These are phyloP conservation scores for Nylanderia fulva DNA, from an alignment of 1,140 invertebrate genomes.

Conservation along the genomic window DNA sequence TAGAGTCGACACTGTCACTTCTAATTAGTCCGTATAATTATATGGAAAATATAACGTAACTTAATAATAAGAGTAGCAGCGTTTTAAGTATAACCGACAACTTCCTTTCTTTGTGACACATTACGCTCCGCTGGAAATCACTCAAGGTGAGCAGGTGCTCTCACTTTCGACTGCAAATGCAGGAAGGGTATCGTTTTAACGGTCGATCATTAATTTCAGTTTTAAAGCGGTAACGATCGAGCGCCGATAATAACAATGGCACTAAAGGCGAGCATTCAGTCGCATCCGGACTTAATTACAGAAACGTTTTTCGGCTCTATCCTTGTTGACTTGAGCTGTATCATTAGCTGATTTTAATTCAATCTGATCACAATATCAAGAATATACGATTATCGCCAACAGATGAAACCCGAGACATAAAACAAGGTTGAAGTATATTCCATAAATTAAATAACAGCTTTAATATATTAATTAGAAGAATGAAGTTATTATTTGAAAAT, in stretches of 20 bases:
- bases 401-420: not conserved
- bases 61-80: not conserved
- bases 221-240: slow-evolving; percentile 58
- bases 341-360: slow-evolving; percentile 53
- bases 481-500: not conserved
- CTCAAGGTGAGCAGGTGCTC: slow-evolving; percentile 59
- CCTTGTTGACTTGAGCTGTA: slow-evolving; percentile 5
- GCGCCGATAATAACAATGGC: slow-evolving; percentile 50
- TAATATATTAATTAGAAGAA: not conserved
- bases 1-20: not conserved
- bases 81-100: not conserved
- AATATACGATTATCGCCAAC: slow-evolving; percentile 4
- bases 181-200: slow-evolving; percentile 55
- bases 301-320: slow-evolving; percentile 13
- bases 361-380: not conserved
- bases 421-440: not conserved
- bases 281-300: slow-evolving; percentile 50
- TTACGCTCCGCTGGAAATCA: slow-evolving; percentile 50
- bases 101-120: slow-evolving; percentile 53
- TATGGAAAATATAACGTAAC: not conserved
- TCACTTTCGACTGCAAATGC: slow-evolving; percentile 48
- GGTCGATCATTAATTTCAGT: slow-evolving; percentile 56
- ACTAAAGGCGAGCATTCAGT: slow-evolving; percentile 39
- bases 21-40: not conserved
- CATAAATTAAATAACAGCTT: not conserved